These are phyloP conservation scores for Micropoecilia bifurca DNA, from an alignment of 2,797 vertebrate species.

Conservation along the genomic window DNA sequence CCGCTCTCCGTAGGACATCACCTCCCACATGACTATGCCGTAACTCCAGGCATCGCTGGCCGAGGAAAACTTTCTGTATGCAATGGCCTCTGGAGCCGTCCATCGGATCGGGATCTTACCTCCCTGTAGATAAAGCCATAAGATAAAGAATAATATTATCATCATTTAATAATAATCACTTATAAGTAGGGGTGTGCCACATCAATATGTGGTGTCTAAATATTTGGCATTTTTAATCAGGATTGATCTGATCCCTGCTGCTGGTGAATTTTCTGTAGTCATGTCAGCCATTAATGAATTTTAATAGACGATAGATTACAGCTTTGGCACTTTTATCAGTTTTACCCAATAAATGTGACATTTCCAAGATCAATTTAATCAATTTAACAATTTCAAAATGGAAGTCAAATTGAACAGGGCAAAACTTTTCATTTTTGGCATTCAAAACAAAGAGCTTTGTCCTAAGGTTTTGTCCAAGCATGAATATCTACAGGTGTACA, in stretches of 20 bases:
- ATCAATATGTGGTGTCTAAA: background rate
- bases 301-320: background rate
- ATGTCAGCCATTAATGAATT: background rate
- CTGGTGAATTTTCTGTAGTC: background rate
- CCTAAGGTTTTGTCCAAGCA: background rate
- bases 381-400: background rate
- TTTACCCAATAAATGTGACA: background rate
- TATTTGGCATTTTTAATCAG: background rate
- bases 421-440: background rate
- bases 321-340: background rate
- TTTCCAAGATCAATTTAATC: background rate
- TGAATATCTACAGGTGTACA: background rate
- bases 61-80: slow-evolving; percentile 95
- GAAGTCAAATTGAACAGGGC: background rate
- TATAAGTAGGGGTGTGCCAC: background rate
- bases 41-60: slow-evolving; percentile 96
- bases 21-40: slow-evolving; percentile 98
- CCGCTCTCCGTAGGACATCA: slow-evolving; percentile 96
- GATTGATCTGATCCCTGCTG: background rate
- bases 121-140: slow-evolving; percentile 79
- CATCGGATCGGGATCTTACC: slow-evolving; percentile 97
- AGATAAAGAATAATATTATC: background rate
- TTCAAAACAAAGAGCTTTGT: background rate
- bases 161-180: background rate
- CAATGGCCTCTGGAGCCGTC: slow-evolving; percentile 96